phyloP scores from a whole-genome alignment of 2,888 invertebrate genomes.

The Drosophila helvetica region DNA sequence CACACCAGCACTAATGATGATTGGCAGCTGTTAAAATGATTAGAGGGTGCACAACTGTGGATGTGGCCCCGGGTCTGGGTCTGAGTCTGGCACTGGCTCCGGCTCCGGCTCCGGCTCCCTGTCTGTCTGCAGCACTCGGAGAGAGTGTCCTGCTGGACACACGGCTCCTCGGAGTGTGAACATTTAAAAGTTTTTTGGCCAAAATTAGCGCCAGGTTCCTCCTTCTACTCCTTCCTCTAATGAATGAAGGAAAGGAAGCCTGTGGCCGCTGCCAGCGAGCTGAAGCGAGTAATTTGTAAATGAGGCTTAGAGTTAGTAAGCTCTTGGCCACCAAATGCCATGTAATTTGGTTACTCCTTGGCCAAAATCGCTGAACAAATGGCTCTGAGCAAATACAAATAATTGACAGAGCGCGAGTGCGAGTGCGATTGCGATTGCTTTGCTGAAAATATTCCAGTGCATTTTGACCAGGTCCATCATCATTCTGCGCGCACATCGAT shows the following conservation, averaged over 20 bases:
- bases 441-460: too few species aligned
- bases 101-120: too few species aligned
- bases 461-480: slow-evolving; percentile 33
- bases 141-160: background rate
- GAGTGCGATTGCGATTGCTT: too few species aligned
- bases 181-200: slow-evolving; percentile 4
- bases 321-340: too few species aligned
- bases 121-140: background rate
- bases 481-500: slow-evolving; percentile 52
- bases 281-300: too few species aligned
- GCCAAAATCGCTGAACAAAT: too few species aligned
- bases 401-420: too few species aligned
- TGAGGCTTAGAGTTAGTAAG: too few species aligned
- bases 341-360: too few species aligned
- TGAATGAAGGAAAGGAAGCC: slow-evolving; percentile 9
- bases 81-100: background rate
- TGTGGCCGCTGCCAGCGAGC: too few species aligned
- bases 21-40: slow-evolving; percentile 79
- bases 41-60: slow-evolving; percentile 57
- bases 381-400: too few species aligned
- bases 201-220: background rate
- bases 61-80: background rate
- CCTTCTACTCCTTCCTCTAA: background rate
- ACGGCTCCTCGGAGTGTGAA: slow-evolving; percentile 1
- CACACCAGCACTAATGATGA: slow-evolving; percentile 68